Evolutionary conservation across 2,797 vertebrate genomes (phyloP).

Genomic region (Spinibarbus caldwelli): DNA sequence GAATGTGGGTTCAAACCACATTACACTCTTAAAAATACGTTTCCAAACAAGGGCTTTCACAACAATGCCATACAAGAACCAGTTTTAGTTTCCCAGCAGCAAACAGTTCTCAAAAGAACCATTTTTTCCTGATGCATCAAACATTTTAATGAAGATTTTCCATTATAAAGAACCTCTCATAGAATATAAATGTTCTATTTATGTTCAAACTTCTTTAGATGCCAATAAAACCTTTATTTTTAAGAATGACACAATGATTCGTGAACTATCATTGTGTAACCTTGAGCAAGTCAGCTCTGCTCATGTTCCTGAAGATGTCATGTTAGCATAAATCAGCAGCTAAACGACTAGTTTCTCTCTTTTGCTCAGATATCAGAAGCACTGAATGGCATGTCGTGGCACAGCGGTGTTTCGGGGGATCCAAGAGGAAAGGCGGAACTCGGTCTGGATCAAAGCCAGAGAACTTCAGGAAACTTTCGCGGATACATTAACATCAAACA

Average conservation of each 20-base stretch:
- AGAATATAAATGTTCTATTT: too few relatives aligned
- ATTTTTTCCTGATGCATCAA: neutral
- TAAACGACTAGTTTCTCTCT: neutral
- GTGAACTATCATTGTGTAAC: neutral
- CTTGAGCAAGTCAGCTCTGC: neutral
- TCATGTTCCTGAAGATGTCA: neutral
- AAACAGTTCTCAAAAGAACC: neutral
- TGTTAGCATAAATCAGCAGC: neutral
- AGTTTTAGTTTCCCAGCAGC: too few relatives aligned
- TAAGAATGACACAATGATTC: neutral
- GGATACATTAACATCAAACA: neutral
- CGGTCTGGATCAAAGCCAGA: slow-evolving; percentile 38
- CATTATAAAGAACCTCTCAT: too few relatives aligned
- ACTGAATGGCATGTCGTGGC: neutral
- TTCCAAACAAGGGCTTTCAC: neutral
- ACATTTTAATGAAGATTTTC: too few relatives aligned
- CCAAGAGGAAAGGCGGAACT: slow-evolving; percentile 47
- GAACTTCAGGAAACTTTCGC: slow-evolving; percentile 95
- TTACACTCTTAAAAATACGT: neutral
- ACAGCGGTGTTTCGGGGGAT: slow-evolving; percentile 31
- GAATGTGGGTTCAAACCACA: neutral
- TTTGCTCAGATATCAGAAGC: neutral
- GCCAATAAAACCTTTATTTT: neutral
- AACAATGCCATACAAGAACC: neutral
- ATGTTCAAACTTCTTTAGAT: neutral